phyloP scores from a whole-genome alignment of 2,113 vertebrate species.

The Triplophysa dalaica region DNA sequence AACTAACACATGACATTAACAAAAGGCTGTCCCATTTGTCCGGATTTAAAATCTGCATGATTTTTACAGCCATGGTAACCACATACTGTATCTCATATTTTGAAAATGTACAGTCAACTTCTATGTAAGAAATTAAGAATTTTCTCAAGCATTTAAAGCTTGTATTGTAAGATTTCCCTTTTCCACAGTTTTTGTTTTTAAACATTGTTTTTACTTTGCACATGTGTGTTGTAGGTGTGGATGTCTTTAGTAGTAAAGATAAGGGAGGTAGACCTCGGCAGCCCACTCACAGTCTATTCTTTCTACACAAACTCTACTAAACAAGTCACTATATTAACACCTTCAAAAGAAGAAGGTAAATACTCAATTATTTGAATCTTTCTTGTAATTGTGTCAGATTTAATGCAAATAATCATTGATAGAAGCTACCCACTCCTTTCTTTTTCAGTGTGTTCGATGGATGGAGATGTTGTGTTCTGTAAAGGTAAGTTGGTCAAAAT shows the following conservation, averaged over 20 bases:
- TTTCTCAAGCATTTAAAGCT: no score
- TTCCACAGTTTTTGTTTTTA: no score
- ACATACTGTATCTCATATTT: no score
- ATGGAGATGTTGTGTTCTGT: slow-evolving; percentile 48
- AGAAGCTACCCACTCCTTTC: slow-evolving; percentile 3
- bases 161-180: no score
- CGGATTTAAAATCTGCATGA: no score
- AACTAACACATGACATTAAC: no score
- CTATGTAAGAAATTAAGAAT: no score
- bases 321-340: slow-evolving; percentile 27
- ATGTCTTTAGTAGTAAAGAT: slow-evolving; percentile 58
- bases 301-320: slow-evolving; percentile 47
- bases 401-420: background rate
- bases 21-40: no score
- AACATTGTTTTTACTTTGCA: no score
- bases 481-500: slow-evolving; percentile 58
- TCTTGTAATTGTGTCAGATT: background rate
- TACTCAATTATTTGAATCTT: background rate
- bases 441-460: slow-evolving; percentile 65
- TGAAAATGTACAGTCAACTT: no score
- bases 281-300: slow-evolving; percentile 50
- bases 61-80: no score
- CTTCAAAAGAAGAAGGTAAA: slow-evolving; percentile 62
- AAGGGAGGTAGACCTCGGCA: slow-evolving; percentile 53
- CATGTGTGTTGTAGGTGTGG: slow-evolving; percentile 53